These are phyloP conservation scores for Trichechus manatus DNA, from an alignment of 2,113 vertebrate genomes.

Conservation along the genomic window DNA sequence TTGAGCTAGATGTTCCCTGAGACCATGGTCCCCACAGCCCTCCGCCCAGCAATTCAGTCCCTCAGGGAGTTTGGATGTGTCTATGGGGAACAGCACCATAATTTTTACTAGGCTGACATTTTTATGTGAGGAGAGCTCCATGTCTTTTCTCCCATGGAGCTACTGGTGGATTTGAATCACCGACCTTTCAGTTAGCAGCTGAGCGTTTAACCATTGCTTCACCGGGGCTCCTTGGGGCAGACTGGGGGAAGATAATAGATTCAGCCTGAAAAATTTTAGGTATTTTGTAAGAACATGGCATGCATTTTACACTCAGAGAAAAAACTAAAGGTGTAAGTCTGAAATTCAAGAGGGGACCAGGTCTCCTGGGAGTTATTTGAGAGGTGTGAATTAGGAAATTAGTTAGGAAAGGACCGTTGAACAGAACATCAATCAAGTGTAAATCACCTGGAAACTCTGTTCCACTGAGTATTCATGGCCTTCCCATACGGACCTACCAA, in stretches of 20 bases:
- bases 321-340: not conserved
- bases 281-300: not conserved
- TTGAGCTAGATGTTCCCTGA: too few relatives aligned
- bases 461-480: constrained; percentile 27
- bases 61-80: too few relatives aligned
- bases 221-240: too few relatives aligned
- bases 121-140: too few relatives aligned
- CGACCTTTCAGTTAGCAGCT: too few relatives aligned
- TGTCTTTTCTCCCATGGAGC: too few relatives aligned
- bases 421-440: constrained; percentile 33
- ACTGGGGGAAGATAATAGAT: not conserved
- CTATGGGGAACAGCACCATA: too few relatives aligned
- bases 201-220: too few relatives aligned
- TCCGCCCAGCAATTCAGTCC: too few relatives aligned
- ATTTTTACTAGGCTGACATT: too few relatives aligned
- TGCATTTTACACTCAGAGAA: constrained; percentile 12
- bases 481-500: not conserved
- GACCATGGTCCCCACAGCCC: too few relatives aligned
- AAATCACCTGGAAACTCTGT: constrained; percentile 43
- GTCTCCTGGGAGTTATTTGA: constrained; percentile 30
- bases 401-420: constrained; percentile 56
- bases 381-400: constrained; percentile 58
- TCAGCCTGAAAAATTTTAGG: not conserved
- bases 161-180: too few relatives aligned
- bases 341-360: constrained; percentile 27